Base-by-base conservation (phyloP, 2,888 invertebrate species). In the Oxystoma pomonae region DNA sequence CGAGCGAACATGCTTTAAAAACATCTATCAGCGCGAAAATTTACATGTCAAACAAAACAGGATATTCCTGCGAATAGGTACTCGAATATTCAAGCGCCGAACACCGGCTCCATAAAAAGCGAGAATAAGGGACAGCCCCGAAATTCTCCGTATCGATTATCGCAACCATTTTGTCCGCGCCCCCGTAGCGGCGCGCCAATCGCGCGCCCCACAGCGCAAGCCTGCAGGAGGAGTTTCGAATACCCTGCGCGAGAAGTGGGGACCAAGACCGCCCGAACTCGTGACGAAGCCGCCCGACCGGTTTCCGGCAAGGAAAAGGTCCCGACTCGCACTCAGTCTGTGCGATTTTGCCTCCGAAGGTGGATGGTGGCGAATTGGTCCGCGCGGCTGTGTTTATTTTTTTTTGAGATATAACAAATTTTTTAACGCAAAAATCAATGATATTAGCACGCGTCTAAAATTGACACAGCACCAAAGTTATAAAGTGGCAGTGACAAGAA, bases 141-240 rank as follows among this genome's bases (percentile, higher is more conserved):
- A 19, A 53, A 53, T 53, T n/a, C 18, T 12, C 18, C 55, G 20
- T 65, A 67, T 67, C 65, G 67, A 67, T 67, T 63, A 50, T 18
- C 63, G 17, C 67, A 58, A 67, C 67, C 67, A 67, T 67, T 67
- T 67, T 67, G 67, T 67, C 63, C 65, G 56, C 55, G 63, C 61
- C 67, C 65, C 62, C 55, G 59, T 20, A 12, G 53, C 20, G 20
- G 63, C 63, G 62, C 65, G 22, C 67, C 67, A 67, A 67, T 67
- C 55, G 20, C 22, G 19, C 16, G 16, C 16, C n/a, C 17, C 16
- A 53, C 20, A 50, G 66, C 66, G 66, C 66, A 66, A 51, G 55
- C 22, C 65, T 20, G 20, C 56, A 61, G 67, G 67, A 63, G 67
- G 56, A 56, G 55, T 57, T 7, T 20, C 35, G n/a, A 5, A 20